Evolutionary conservation across 2,113 vertebrate species (phyloP), one percentile per base, ranked within the genome.

Genomic region (Periophthalmus modestus): DNA sequence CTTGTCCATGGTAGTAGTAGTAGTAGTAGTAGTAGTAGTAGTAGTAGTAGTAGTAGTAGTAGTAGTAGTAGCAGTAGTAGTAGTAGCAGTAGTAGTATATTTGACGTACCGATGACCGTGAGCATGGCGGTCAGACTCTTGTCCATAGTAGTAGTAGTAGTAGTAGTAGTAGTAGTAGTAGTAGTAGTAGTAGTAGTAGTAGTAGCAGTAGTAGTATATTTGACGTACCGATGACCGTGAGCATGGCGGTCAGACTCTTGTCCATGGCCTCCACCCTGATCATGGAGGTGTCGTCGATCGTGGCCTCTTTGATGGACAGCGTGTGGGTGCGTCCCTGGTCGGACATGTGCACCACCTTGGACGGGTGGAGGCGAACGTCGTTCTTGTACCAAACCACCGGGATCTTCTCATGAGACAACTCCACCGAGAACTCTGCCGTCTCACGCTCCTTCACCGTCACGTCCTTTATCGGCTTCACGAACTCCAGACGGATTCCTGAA

Each of bases 371-470:
- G 7, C 96, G 93, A 2, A 96, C 90, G 52, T 99, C 97, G 10
- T 99, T 99, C 80, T 96, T 98, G 90, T 95, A 98, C 98, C 98
- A 99, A n/a, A 66, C 89, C 72, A 99, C 96, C 0, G 88, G 84
- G 71, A 99, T 94, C 57, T 98, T 97, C 47, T 98, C 96, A 36
- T 99, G 98, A 11, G 98, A 99, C 16, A 99, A 93, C 33, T 99
- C 96, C 11, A 97, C 91, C 4, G 94, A 97, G 87, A 99, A 99
- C 76, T 96, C 95, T 0, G 97, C 97, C 6, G 94, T 97, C 88
- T 99, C 97, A 1, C 96, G 91, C 71, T 99, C 98, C 82, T 99
- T 99, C 77, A 98, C 98, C 0, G 97, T 99, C 50, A 98, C 96
- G 16, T 99, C 98, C 82, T 96, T 96, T 43, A 99, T 97, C 11